Evolutionary conservation across 2,888 invertebrate genomes (phyloP).

Genomic region (Oscheius sp.): DNA sequence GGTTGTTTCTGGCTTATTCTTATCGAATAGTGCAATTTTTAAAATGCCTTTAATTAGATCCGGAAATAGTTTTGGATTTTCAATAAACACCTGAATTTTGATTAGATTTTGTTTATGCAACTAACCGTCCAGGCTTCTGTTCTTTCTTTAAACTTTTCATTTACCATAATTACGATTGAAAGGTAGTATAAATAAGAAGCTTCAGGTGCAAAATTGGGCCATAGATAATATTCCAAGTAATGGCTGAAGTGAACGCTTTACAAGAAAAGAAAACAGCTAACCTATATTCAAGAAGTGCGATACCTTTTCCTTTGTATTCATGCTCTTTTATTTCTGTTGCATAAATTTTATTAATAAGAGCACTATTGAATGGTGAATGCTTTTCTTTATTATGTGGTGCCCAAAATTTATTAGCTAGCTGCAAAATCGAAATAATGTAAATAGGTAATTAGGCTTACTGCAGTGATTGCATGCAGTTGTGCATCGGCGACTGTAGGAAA

Average conservation of each 20-base stretch:
- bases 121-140: slow-evolving; percentile 91
- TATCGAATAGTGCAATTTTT: slow-evolving; percentile 76
- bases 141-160: slow-evolving; percentile 96
- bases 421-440: not conserved
- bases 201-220: slow-evolving; percentile 89
- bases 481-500: slow-evolving; percentile 7
- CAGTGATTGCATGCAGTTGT: slow-evolving; percentile 8
- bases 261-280: slow-evolving; percentile 2
- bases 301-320: slow-evolving; percentile 64
- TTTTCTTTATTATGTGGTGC: slow-evolving; percentile 79
- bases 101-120: not conserved
- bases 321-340: slow-evolving; percentile 51
- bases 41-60: slow-evolving; percentile 70
- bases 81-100: slow-evolving; percentile 60
- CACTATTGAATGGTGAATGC: slow-evolving; percentile 49
- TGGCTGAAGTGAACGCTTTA: slow-evolving; percentile 77
- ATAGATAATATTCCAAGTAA: slow-evolving; percentile 92
- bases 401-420: slow-evolving; percentile 93
- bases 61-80: slow-evolving; percentile 68
- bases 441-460: not conserved
- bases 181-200: slow-evolving; percentile 79
- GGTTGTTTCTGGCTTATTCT: slow-evolving; percentile 72
- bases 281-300: slow-evolving; percentile 60
- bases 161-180: slow-evolving; percentile 96
- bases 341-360: slow-evolving; percentile 57